Conservation (phyloP, 1,140 invertebrate species). For the Wasmannia auropunctata region DNA sequence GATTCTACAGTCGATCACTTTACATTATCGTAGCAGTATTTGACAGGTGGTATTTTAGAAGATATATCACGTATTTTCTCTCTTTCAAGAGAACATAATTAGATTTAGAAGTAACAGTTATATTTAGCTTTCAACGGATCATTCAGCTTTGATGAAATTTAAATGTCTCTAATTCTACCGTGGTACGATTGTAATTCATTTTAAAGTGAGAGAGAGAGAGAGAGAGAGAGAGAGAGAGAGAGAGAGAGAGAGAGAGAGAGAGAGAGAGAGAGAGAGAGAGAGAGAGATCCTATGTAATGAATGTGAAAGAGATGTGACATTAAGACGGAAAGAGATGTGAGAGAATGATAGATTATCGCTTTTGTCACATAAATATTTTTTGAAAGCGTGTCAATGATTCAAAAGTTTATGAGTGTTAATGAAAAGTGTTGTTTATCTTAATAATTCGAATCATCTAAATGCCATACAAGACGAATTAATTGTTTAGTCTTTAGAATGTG, state of each 20-base stretch:
- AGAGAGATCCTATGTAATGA: too few species aligned
- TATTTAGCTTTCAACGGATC: background rate
- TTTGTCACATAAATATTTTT: slow-evolving; percentile 6
- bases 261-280: too few species aligned
- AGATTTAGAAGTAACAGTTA: slow-evolving; percentile 7
- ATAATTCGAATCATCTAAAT: background rate
- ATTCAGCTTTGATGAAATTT: slow-evolving; percentile 28
- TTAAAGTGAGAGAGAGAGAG: background rate
- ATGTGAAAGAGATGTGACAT: background rate
- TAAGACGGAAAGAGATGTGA: background rate
- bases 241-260: rapidly evolving
- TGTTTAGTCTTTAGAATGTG: background rate
- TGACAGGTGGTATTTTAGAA: background rate
- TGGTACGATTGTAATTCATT: slow-evolving; percentile 51
- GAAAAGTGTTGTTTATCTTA: background rate
- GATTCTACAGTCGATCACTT: background rate
- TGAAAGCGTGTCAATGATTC: background rate
- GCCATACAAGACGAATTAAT: background rate
- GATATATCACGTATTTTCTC: background rate
- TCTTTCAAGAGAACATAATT: background rate
- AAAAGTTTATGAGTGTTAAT: background rate
- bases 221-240: too few species aligned
- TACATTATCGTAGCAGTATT: slow-evolving; percentile 8
- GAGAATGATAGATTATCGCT: background rate
- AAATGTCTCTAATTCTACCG: background rate